Evolutionary conservation across 2,113 vertebrate species (phyloP).

Genomic region (Odontesthes bonariensis): DNA sequence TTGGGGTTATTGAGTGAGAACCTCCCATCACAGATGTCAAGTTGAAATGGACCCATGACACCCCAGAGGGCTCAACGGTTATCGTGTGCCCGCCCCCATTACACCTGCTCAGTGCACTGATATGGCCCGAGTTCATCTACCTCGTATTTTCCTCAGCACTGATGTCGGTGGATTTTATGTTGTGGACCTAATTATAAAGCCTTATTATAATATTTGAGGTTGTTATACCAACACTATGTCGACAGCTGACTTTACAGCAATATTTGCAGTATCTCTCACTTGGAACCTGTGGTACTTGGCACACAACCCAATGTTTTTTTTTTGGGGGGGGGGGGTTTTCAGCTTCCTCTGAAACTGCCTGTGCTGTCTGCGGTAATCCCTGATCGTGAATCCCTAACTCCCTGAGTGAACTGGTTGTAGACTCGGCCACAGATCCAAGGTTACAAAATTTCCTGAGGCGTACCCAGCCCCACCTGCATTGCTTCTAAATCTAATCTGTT

Average conservation of each 20-base stretch:
- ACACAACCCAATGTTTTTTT: conserved; percentile 39
- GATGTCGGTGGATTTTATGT: conserved; percentile 1
- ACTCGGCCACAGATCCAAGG: conserved; percentile 65
- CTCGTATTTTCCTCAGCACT: background rate
- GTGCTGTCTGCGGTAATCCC: conserved; percentile 58
- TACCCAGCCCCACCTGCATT: conserved; percentile 49
- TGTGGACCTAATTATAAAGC: conserved; percentile 2
- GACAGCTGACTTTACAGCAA: conserved; percentile 13
- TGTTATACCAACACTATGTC: conserved; percentile 12
- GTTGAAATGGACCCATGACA: conserved; percentile 52
- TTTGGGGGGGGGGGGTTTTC: too few relatives aligned
- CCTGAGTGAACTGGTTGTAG: conserved; percentile 68
- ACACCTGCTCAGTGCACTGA: conserved; percentile 39
- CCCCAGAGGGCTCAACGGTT: conserved; percentile 41
- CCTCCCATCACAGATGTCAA: conserved; percentile 61
- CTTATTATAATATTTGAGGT: background rate
- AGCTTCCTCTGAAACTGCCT: conserved; percentile 44
- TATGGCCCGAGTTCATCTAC: background rate
- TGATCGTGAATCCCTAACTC: conserved; percentile 68
- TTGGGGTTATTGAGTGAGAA: conserved; percentile 39
- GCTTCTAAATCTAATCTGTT: conserved; percentile 64
- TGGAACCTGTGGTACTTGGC: conserved; percentile 35
- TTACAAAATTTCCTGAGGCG: conserved; percentile 57
- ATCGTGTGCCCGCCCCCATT: conserved; percentile 21
- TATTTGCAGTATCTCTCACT: conserved; percentile 39